Evolutionary conservation across 1,140 invertebrate species (phyloP), one percentile per base, ranked within the genome.

Genomic region (Panonychus citri): DNA sequence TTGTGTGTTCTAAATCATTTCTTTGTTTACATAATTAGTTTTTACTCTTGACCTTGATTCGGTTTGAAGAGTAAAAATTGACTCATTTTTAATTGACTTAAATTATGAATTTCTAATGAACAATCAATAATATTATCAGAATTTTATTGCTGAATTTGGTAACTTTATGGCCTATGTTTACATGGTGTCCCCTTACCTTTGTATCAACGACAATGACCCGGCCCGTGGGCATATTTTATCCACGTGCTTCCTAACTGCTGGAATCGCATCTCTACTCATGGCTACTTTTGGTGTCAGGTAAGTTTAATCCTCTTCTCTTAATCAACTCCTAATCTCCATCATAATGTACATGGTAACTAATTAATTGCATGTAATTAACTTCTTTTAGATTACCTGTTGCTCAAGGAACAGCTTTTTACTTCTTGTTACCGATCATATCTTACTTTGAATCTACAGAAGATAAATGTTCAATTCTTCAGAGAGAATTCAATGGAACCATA

Each of bases 221-320:
- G 76, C 80, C n/a, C 72, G 78, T 48, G 81, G 77, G 59, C 76
- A 85, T 63, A 80, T 91, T 25, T 83, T 88, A 57, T 83, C 81
- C 0, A 87, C 85, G 0, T 84, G 86, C 75, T 85, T 88, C 55
- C 85, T 90, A 64, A 81, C 87, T 4, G 84, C 83, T 26, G 85
- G 85, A 15, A 67, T 90, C 0, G 77, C 83, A 2, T 89, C 86
- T 0, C 77, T 82, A 60, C 59, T 88, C 2, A 85, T 89, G 67
- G 73, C 77, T 5, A 82, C 81, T 0, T 76, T 88, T 67, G 86
- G 86, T 10, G 80, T 81, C 53, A 82, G 79, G 80, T 80, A 66
- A 63, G 21, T 30, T 50, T 25, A 17, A 24, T 4, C 42, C 4
- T 46, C 21, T 46, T 46, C 21, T 7, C 7, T 46, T 46, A 19